phyloP scores from a whole-genome alignment of 2,888 invertebrate species.

The Dynastes maya region DNA sequence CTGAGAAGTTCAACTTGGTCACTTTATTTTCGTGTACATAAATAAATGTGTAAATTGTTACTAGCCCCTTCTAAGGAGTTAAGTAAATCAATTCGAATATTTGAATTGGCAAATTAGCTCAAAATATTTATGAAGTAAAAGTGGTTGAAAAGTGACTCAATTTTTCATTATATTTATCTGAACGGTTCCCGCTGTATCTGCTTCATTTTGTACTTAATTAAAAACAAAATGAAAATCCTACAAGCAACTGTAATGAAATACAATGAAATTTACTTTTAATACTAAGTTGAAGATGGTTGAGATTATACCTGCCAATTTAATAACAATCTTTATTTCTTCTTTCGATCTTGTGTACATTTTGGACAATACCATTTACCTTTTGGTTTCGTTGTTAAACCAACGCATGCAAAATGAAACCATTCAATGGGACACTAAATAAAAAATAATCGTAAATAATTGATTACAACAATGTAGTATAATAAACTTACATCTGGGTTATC shows the following conservation, averaged over 20 bases:
- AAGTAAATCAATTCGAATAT: no score
- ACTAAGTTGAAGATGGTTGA: neutral
- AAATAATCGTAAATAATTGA: constrained; percentile 52
- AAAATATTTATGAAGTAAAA: no score
- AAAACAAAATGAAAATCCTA: neutral
- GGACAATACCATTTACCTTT: constrained; percentile 98
- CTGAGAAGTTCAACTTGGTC: no score
- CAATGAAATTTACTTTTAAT: neutral
- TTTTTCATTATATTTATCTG: no score
- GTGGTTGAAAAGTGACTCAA: no score
- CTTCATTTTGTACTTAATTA: neutral
- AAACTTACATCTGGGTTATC: constrained; percentile 88
- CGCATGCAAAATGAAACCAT: constrained; percentile 98
- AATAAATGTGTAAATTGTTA: no score
- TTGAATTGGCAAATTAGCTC: no score
- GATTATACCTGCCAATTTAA: neutral
- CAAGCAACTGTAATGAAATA: neutral
- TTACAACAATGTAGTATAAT: neutral
- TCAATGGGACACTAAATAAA: constrained; percentile 84
- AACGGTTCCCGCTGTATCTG: no score
- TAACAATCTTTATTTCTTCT: constrained; percentile 78
- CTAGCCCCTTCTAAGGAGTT: no score
- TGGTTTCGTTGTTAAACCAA: constrained; percentile 90
- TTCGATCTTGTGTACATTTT: constrained; percentile 87
- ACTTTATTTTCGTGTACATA: no score